Percentiles rank a stretch among this genome's conserved stretches.
phyloP scores from a whole-genome alignment of 2,113 vertebrate genomes.

The Epinephelus fuscoguttatus region DNA sequence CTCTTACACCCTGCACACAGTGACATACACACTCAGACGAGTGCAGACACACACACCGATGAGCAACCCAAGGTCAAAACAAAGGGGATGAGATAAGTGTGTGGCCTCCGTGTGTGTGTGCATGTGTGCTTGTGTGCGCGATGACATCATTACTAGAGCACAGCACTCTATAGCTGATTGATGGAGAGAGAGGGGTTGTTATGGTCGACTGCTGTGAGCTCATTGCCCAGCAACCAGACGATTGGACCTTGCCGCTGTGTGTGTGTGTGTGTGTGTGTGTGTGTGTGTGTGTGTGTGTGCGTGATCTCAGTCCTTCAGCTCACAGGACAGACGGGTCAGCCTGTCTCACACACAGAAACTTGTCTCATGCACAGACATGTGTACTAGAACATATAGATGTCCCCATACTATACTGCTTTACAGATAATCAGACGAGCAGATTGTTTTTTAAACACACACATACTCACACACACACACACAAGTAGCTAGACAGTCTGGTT shows the following conservation, averaged over 20 bases:
- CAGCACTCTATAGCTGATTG: conserved; percentile 73
- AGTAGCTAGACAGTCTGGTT: conserved; percentile 23
- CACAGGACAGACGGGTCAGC: background rate
- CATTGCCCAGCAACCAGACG: conserved; percentile 71
- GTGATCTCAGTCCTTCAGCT: conserved; percentile 24
- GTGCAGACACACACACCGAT: conserved; percentile 35
- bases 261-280: conserved; percentile 18
- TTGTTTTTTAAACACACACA: conserved; percentile 6
- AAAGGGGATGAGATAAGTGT: conserved; percentile 58
- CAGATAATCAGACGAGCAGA: conserved; percentile 35
- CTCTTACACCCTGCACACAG: conserved; percentile 12
- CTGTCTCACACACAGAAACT: background rate
- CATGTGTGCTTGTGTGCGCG: conserved; percentile 24
- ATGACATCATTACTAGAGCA: conserved; percentile 78
- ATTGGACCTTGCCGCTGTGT: conserved; percentile 48
- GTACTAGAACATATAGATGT: background rate
- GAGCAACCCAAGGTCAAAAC: conserved; percentile 68
- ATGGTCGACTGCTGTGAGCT: conserved; percentile 66
- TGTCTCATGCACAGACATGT: background rate
- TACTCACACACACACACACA: conserved; percentile 3
- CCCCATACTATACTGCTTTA: background rate
- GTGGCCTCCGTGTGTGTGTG: conserved; percentile 23
- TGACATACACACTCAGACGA: conserved; percentile 14
- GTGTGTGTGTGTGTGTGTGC: conserved; percentile 7
- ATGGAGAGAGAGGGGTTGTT: conserved; percentile 71